phyloP scores from a whole-genome alignment of 2,113 vertebrate species.

The Daphoenositta chrysoptera region DNA sequence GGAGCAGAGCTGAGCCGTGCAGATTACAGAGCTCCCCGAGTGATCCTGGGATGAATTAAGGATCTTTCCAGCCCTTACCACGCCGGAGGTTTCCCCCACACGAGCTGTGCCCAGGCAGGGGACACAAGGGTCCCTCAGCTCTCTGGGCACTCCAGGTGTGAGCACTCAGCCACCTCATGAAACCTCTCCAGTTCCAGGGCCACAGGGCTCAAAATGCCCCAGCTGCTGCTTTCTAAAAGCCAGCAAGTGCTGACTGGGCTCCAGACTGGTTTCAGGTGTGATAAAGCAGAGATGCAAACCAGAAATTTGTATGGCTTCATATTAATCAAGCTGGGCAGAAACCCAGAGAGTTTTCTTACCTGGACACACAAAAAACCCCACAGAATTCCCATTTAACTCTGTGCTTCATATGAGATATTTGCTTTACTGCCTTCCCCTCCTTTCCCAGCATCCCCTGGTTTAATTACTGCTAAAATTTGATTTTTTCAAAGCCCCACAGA shows the following conservation, averaged over 20 bases:
- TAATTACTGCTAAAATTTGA: neutral
- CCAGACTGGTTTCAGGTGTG: neutral
- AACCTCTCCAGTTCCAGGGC: neutral
- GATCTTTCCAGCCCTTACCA: fast-evolving
- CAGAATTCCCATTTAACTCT: neutral
- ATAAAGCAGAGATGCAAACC: neutral
- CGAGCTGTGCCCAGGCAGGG: fast-evolving
- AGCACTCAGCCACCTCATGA: fast-evolving
- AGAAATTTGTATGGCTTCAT: neutral
- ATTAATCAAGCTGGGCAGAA: neutral
- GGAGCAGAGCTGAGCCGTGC: neutral
- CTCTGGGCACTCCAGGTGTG: fast-evolving
- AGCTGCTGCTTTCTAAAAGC: neutral
- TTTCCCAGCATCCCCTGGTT: neutral
- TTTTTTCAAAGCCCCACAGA: neutral
- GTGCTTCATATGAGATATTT: fast-evolving
- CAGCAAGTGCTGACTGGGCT: fast-evolving
- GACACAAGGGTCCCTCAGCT: fast-evolving
- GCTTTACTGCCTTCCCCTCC: neutral
- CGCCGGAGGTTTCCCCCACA: fast-evolving
- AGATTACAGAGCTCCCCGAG: fast-evolving
- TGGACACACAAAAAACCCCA: fast-evolving
- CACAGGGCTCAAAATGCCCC: fast-evolving
- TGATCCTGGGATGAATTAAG: fast-evolving
- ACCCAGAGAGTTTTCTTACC: neutral